Base-by-base conservation (phyloP, 2,113 vertebrate species). In the Antechinus stuartii region DNA sequence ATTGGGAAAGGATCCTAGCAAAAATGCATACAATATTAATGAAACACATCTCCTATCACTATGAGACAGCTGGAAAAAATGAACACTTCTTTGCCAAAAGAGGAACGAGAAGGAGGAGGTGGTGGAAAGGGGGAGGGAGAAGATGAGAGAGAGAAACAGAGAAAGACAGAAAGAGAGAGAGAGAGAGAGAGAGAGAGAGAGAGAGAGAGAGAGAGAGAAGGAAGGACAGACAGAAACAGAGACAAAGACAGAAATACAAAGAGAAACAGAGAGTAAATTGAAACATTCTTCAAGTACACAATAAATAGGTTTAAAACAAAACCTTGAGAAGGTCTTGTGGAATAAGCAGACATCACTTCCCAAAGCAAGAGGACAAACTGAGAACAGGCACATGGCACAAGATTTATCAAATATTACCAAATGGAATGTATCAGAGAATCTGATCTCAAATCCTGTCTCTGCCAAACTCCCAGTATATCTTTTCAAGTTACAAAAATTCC, bases 231-330 rank as follows among this genome's bases (percentile, higher is more conserved):
- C 3, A 52, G 10, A 52, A 52, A 52, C 8, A 52, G 50, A 52
- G 50, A 11, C 0, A 52, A 1, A 11, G 9, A 52, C 0, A 11
- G 50, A 52, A 52, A 52, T 52, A 35, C 0, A 27, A 0, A 30
- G 0, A 56, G 23, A 55, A 6, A 55, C 26, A 27, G 56, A 56
- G 23, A 61, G 26, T 16, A 68, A n/a, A 76, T 76, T 42, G 8
- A 22, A 84, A 42, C 68, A 19, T 76, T 76, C 19, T 84, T 84
- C 35, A 42, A 42, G n/a, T 6, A 42, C n/a, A 23, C 2, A 7
- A n/a, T n/a, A n/a, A 84, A n/a, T 23, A 42, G n/a, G n/a, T 42
- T 42, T 52, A 10, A 52, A 52, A 84, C 49, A 42, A 84, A 8
- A 42, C 68, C n/a, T 42, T 8, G 16, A 8, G 8, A 42, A 84